These are phyloP conservation scores for Conus ventricosus DNA, from an alignment of 1,140 invertebrate species.

Conservation along the genomic window DNA sequence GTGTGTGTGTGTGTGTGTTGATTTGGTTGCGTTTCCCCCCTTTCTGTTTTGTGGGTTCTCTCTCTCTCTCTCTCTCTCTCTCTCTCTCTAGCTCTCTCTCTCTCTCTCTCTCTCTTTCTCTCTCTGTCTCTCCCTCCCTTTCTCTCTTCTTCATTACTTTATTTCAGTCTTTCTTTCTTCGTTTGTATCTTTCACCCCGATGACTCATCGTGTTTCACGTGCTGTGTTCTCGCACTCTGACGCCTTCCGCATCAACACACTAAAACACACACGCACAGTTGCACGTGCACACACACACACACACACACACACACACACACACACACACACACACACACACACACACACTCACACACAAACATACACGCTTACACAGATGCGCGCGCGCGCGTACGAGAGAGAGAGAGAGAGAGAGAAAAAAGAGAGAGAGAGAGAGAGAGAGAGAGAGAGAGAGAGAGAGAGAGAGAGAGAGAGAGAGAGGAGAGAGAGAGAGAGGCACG, in stretches of 20 bases:
- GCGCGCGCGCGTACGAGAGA: not conserved
- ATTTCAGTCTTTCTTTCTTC: not conserved
- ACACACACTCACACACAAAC: not conserved
- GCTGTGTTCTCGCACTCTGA: not conserved
- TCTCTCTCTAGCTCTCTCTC: not conserved
- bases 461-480: not conserved
- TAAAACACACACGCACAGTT: not conserved
- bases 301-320: too few species aligned
- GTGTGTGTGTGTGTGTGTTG: too few species aligned
- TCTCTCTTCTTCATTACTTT: not conserved
- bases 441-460: constrained; percentile 14
- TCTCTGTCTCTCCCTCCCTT: not conserved
- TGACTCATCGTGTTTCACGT: not conserved
- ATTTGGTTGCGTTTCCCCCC: not conserved
- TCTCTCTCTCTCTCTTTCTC: not conserved
- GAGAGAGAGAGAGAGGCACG: not conserved
- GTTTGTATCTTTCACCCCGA: not conserved
- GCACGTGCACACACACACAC: too few species aligned
- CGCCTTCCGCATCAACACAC: not conserved
- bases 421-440: not conserved
- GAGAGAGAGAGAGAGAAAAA: not conserved
- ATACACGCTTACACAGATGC: not conserved
- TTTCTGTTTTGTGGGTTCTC: not conserved
- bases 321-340: too few species aligned
- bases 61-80: constrained; percentile 10